Percentiles rank a stretch among this genome's conserved stretches.
phyloP scores from a whole-genome alignment of 2,113 vertebrate species.

The Oophaga pumilio region DNA sequence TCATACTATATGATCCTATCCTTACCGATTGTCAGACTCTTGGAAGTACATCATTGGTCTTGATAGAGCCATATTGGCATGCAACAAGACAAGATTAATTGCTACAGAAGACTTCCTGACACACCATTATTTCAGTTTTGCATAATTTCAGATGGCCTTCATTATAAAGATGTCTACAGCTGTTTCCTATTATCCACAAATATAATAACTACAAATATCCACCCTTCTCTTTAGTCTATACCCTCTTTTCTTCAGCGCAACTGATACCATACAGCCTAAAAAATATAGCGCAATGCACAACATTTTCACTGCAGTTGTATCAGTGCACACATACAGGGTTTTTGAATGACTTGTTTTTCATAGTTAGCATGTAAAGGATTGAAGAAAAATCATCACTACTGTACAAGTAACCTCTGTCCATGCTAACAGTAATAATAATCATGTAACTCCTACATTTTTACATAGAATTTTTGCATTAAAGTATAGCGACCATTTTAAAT shows the following conservation, averaged over 20 bases:
- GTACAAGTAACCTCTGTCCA: no score
- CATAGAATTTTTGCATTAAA: no score
- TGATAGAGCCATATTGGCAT: constrained; percentile 57
- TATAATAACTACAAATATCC: constrained; percentile 58
- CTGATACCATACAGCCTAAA: neutral
- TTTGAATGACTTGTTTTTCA: neutral
- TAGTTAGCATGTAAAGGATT: neutral
- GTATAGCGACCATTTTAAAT: no score
- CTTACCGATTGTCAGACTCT: constrained; percentile 59
- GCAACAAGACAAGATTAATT: constrained; percentile 65
- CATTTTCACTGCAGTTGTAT: neutral
- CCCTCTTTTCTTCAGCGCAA: constrained; percentile 39
- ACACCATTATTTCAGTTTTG: constrained; percentile 68
- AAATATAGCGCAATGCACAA: neutral
- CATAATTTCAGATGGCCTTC: constrained; percentile 65
- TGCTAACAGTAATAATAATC: no score
- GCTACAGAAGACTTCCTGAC: constrained; percentile 61
- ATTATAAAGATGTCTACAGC: constrained; percentile 65
- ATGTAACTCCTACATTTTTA: no score
- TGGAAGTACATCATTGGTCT: constrained; percentile 55
- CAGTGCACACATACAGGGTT: neutral
- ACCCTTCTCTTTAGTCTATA: constrained; percentile 41
- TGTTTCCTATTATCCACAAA: constrained; percentile 66
- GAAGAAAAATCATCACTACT: no score
- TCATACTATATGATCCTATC: neutral